Base-by-base conservation (phyloP, 2,113 vertebrate species). In the Centropus bengalensis region DNA sequence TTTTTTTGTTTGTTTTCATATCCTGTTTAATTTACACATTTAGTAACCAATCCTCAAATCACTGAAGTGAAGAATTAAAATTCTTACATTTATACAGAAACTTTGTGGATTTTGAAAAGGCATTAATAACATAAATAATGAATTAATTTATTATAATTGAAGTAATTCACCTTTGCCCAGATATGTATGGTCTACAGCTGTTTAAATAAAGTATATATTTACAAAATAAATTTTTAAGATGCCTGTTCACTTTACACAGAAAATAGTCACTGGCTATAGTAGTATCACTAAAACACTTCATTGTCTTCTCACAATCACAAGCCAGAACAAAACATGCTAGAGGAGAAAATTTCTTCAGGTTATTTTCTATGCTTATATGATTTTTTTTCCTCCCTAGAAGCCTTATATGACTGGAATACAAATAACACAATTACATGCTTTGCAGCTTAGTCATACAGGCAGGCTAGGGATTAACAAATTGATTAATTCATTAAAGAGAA, bases 21-120 rank as follows among this genome's bases (percentile, higher is more conserved):
- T 7, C 23, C 33, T 33, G 12, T 58, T 89, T 62, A 49, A 83
- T 22, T 58, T 5, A 78, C 42, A 70, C 9, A 14, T 75, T 94
- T 69, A 96, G 94, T 93, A 97, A 97, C 91, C 10, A 17, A 98
- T 97, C 62, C 73, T 93, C 94, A 97, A 96, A 93, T 74, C 93
- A 97, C 52, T 95, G 93, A 83, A 96, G 93, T 32, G 52, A 73
- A 55, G 36, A 64, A 84, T 28, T 55, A 36, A 69, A 68, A 55
- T 8, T 45, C 44, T 45, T n/a, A 7, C 9, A 14, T 81, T 77
- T 62, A 47, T 73, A 62, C 22, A 49, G 18, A 89, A 78, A 44
- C 23, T 64, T 75, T 54, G 40, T 2, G 66, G 9, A 33, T 63
- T 36, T 64, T 27, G 36, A 26, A 30, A 47, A 45, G 19, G n/a